Evolutionary conservation across 2,797 vertebrate species (phyloP), one percentile per base, ranked within the genome.

Genomic region (Avahi laniger): DNA sequence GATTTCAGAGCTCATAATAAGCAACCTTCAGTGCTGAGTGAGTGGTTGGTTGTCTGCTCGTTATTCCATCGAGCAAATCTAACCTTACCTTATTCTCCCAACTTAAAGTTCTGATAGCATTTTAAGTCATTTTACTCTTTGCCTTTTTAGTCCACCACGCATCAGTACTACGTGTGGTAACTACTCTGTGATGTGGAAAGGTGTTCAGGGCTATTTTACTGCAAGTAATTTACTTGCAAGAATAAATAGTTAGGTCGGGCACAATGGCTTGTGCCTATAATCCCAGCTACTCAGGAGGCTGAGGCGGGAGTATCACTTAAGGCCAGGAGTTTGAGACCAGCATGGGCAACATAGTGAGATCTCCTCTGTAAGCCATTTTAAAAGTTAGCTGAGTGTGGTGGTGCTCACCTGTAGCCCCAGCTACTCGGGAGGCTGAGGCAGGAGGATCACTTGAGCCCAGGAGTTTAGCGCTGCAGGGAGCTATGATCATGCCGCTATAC

Each of bases 21-120:
- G 70, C 97, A 89, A 7, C n/a, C 50, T 30, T 72, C 83, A 48
- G 54, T 89, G 73, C 85, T 52, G 41, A 89, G 97, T 97, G 94
- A 97, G 97, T 97, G 26, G 7, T 65, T 78, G 35, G 17, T 78
- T 75, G 30, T 83, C 54, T 89, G 1, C 41, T 84, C 43, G 95
- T 75, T 95, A 38, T 86, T 82, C 22, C 61, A 4, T 46, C n/a
- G 41, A 1, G 86, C 38, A 65, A 3, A 54, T 86, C 46, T 89
- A 73, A 80, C 46, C 33, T 59, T 91, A 38, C 59, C 41, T 95
- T 59, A 82, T 52, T 93, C 48, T 84, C 30, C 38, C 76, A 73
- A 76, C 20, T 87, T 81, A 86, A 69, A 67, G 13, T 79, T 73
- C 24, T 50, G 43, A 18, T 83, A 72, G 41, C 18, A 61, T 92